A percentile compares a stretch with the other conserved stretches of the same genome.
Conservation (phyloP, 2,797 vertebrate species). For the Pipistrellus pipistrellus region DNA sequence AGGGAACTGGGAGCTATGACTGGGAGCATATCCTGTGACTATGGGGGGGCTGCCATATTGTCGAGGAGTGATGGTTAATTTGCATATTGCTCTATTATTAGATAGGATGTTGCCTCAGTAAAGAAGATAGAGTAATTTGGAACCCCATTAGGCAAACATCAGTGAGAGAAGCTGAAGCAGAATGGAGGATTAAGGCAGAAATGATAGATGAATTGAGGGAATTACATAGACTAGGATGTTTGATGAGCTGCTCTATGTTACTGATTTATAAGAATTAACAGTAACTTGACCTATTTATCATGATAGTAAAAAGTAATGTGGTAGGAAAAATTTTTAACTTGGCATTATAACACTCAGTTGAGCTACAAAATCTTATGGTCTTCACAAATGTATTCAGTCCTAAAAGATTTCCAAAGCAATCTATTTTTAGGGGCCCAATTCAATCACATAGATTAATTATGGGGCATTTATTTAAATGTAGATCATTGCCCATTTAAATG, state of each 20-base stretch:
- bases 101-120: too few relatives aligned
- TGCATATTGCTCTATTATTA: too few relatives aligned
- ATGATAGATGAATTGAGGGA: not conserved
- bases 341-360: not conserved
- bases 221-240: not conserved
- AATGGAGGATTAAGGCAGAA: not conserved
- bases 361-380: not conserved
- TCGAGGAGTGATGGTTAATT: too few relatives aligned
- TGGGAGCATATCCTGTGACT: too few relatives aligned
- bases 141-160: not conserved
- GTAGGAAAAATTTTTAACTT: not conserved
- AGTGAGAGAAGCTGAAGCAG: not conserved
- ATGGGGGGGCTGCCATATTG: too few relatives aligned
- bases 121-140: not conserved
- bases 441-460: not conserved
- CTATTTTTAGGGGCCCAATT: not conserved
- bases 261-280: not conserved
- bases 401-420: conserved; percentile 23
- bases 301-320: conserved; percentile 5
- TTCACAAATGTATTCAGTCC: not conserved
- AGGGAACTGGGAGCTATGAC: too few relatives aligned
- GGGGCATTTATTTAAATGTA: conserved; percentile 27
- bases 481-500: not conserved
- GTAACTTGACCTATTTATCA: conserved; percentile 3
- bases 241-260: not conserved